Evolutionary conservation across 2,888 invertebrate species (phyloP).

Genomic region (Pseudococcus longispinus): DNA sequence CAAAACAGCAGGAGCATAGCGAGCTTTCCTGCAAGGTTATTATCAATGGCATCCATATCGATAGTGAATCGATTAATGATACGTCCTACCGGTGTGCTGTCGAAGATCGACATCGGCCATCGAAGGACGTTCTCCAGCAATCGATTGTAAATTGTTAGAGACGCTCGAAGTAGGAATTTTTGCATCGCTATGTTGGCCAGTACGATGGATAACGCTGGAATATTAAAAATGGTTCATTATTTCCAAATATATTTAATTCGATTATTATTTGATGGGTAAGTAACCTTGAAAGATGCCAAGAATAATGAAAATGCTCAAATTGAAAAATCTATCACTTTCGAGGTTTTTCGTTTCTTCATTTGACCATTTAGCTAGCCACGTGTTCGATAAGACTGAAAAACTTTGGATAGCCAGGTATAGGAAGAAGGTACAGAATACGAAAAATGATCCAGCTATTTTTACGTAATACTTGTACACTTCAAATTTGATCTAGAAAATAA

Average conservation of each 20-base stretch:
- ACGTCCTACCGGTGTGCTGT: slow-evolving; percentile 66
- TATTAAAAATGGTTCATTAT: neutral
- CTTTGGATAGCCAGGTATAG: slow-evolving; percentile 83
- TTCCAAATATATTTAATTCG: neutral
- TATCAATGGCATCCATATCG: slow-evolving; percentile 77
- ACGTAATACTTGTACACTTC: slow-evolving; percentile 88
- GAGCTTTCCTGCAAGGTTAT: slow-evolving; percentile 47
- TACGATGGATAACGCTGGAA: slow-evolving; percentile 58
- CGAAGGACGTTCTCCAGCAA: slow-evolving; percentile 65
- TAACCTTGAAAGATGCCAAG: slow-evolving; percentile 88
- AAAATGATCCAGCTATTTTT: slow-evolving; percentile 79
- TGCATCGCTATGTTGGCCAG: slow-evolving; percentile 73
- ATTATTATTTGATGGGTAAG: neutral
- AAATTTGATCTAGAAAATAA: slow-evolving; percentile 76
- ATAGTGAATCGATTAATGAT: slow-evolving; percentile 63
- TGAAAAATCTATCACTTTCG: slow-evolving; percentile 77
- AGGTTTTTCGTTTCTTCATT: slow-evolving; percentile 67
- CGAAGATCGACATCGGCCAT: slow-evolving; percentile 66
- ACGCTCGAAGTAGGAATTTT: slow-evolving; percentile 73
- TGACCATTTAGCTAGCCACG: slow-evolving; percentile 87
- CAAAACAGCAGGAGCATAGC: neutral
- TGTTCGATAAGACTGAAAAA: slow-evolving; percentile 84
- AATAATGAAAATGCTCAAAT: slow-evolving; percentile 86
- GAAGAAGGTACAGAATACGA: slow-evolving; percentile 75
- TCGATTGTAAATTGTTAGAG: slow-evolving; percentile 55